Percentiles rank a stretch among this genome's conserved stretches.
Evolutionary conservation across 2,113 vertebrate genomes (phyloP).

Genomic region (Cephalophus harveyi): DNA sequence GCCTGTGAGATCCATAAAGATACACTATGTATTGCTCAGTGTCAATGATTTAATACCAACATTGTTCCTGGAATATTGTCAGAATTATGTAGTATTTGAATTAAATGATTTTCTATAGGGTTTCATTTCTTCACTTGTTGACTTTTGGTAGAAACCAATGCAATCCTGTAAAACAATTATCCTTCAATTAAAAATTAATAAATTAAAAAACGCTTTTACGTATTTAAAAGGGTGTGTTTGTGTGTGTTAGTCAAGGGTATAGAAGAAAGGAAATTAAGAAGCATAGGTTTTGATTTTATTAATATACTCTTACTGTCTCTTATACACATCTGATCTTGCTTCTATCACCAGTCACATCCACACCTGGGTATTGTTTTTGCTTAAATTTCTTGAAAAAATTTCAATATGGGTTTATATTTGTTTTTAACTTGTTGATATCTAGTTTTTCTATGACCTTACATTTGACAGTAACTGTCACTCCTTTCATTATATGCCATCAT

Average conservation of each 20-base stretch:
- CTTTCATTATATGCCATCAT: neutral
- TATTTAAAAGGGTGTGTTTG: neutral
- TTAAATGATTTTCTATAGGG: neutral
- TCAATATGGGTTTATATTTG: neutral
- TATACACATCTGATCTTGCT: too few relatives aligned
- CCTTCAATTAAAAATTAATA: neutral
- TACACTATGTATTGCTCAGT: neutral
- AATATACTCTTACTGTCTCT: neutral
- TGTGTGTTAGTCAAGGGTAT: neutral
- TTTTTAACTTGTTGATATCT: neutral
- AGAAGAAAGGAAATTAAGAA: neutral
- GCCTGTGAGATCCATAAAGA: neutral
- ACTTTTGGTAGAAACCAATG: neutral
- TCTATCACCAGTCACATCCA: too few relatives aligned
- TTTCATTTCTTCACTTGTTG: neutral
- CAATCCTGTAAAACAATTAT: neutral
- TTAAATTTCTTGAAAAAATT: neutral
- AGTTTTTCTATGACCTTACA: neutral
- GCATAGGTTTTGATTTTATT: neutral
- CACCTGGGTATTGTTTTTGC: too few relatives aligned
- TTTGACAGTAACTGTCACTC: neutral
- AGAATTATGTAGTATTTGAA: neutral
- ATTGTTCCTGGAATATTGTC: neutral
- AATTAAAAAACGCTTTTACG: neutral
- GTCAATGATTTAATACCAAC: neutral